A percentile compares a stretch with the other conserved stretches of the same genome.
These are phyloP conservation scores for Crocodylus rhombifer DNA, from an alignment of 2,797 vertebrate genomes.

Conservation along the genomic window DNA sequence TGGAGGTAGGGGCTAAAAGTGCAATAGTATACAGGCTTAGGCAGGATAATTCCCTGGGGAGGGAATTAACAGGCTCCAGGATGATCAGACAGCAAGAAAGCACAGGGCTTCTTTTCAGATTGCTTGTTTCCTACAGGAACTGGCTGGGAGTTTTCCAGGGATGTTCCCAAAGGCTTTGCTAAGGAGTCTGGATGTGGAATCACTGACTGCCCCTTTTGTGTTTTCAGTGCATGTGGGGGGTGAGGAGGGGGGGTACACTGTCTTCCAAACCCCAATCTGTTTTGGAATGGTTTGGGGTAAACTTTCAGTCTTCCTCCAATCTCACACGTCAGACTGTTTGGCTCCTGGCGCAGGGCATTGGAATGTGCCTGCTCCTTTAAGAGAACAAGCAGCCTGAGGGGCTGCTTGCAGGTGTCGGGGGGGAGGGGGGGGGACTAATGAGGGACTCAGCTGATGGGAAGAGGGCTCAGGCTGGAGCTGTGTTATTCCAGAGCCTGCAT, in stretches of 20 bases:
- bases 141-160: too few relatives aligned
- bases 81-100: too few relatives aligned
- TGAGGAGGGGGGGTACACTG: neutral
- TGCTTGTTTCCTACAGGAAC: neutral
- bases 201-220: neutral
- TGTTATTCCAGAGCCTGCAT: too few relatives aligned
- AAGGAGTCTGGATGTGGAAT: neutral
- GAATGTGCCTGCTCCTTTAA: too few relatives aligned
- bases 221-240: neutral
- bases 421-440: too few relatives aligned
- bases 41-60: neutral
- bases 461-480: too few relatives aligned
- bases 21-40: neutral
- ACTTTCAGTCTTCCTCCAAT: constrained; percentile 29
- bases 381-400: too few relatives aligned
- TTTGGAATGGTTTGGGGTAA: neutral
- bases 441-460: too few relatives aligned
- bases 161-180: neutral
- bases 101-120: neutral
- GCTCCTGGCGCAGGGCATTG: too few relatives aligned
- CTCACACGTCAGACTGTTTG: neutral
- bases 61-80: accelerated
- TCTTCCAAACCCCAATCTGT: neutral
- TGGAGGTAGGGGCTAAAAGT: neutral
- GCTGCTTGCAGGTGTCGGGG: too few relatives aligned